Evolutionary conservation across 2,888 invertebrate genomes (phyloP), one percentile per base, ranked within the genome.

Genomic region (Prosapia bicincta): DNA sequence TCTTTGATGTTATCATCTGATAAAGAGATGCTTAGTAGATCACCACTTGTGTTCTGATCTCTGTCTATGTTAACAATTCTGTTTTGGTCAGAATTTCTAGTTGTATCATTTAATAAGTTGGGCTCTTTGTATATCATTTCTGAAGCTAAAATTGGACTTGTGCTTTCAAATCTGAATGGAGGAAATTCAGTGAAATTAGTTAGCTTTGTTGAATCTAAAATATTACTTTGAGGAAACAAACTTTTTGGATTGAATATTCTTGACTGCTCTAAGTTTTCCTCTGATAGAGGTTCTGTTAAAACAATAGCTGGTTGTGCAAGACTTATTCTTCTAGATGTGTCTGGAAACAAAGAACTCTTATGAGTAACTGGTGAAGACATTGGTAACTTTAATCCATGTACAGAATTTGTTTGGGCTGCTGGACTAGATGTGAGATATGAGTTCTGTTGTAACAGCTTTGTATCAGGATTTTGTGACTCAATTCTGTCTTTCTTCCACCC

Each of bases 31-130:
- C 32, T 26, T 24, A 69, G 69, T 69, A 69, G 30, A 69, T 69
- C 30, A 13, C 32, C 32, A 30, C 69, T 69, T 15, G 26, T 69
- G 30, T 69, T 28, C 23, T 69, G 69, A 20, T 69, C 69, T 26
- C 20, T n/a, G 54, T 54, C 54, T 15, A 25, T 25, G 67, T 1
- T n/a, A 26, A 3, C 3, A 25, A 3, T 67, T 26, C 25, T 26
- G n/a, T 26, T 67, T n/a, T 67, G 24, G 3, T 25, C 67, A 67
- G 25, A 67, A 67, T 15, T 26, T 15, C 67, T 1, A 24, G 10
- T 13, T 67, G 25, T 7, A 67, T 67, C 26, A 7, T 67, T 20
- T n/a, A 20, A 54, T 3, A 54, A 2, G 20, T 1, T 20, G 20
- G 20, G n/a, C 20, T 54, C 20, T 13, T 38, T 38, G 3, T 54